Evolutionary conservation across 2,113 vertebrate genomes (phyloP), one percentile per base, ranked within the genome.

Genomic region (Rhadina sibilatrix): DNA sequence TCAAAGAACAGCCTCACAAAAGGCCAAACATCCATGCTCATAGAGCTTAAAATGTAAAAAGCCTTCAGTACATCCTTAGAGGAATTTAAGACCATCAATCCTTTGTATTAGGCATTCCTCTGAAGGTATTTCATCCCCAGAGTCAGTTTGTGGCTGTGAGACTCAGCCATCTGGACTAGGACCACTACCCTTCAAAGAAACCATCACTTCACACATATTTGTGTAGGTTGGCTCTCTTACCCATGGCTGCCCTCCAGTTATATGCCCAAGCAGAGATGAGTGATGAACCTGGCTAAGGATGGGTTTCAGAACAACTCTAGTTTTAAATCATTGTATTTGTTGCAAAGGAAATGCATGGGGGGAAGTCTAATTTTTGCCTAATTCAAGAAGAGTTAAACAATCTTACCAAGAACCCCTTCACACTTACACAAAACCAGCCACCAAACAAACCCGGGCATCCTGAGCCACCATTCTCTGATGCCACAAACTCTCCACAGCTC

Each of bases 81-180:
- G 38, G 30, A 72, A 37, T 24, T 72, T n/a, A 31, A 64, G 72
- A 68, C 35, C 22, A 40, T 15, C n/a, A 31, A 46, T 22, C 15
- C 15, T 53, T 25, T 21, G 7, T 28, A 16, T 6, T 4, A 56
- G 65, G 35, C 20, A 40, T 20, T 46, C 46, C 53, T 42, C 44
- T n/a, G 57, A 17, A 71, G 28, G 35, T 25, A 6, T 52, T 56
- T 61, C 46, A 23, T 9, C 57, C 12, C 5, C 54, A 23, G 30
- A 63, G 21, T 7, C 2, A 0, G 30, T 6, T 61, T 25, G 40
- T 6, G 53, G 31, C 44, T 56, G 0, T 11, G 46, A 4, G 2
- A 25, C 63, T 37, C 37, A 44, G 30, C 64, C 72, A 5, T 2
- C 24, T 33, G 12, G 10, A 15, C 11, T 2, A 13, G 33, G 37